These are phyloP conservation scores for Apis cerana DNA, from an alignment of 1,140 invertebrate genomes.

Conservation along the genomic window DNA sequence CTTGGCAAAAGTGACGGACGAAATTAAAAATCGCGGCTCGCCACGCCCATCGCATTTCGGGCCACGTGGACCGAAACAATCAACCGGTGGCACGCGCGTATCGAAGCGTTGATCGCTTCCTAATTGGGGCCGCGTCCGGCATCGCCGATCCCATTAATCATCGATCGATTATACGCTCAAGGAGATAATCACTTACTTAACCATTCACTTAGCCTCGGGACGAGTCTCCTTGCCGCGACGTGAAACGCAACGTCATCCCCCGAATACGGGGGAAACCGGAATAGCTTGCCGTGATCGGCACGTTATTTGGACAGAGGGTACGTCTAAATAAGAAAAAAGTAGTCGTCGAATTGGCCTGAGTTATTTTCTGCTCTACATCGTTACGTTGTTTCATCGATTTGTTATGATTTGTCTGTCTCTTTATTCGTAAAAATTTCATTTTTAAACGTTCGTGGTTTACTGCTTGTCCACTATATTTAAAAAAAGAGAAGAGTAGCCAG, in stretches of 20 bases:
- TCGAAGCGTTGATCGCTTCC: constrained; percentile 32
- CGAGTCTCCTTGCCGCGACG: neutral
- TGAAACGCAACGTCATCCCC: constrained; percentile 39
- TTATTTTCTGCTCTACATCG: no score
- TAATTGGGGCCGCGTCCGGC: constrained; percentile 41
- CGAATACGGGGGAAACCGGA: neutral
- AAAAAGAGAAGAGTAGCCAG: no score
- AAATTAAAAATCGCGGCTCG: constrained; percentile 20
- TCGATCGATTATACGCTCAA: constrained; percentile 51
- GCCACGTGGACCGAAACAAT: constrained; percentile 40
- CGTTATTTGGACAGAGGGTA: neutral
- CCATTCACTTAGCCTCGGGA: constrained; percentile 42
- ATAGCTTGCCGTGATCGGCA: neutral
- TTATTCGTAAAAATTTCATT: no score
- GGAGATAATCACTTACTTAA: constrained; percentile 47
- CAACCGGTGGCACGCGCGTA: constrained; percentile 33
- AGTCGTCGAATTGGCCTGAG: no score
- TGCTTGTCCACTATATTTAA: no score
- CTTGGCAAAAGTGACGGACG: neutral
- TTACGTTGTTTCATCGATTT: no score
- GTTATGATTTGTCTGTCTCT: no score
- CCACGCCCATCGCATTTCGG: constrained; percentile 3
- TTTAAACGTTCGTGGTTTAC: no score
- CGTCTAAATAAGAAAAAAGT: constrained; percentile 13
- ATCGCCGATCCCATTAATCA: constrained; percentile 47